Evolutionary conservation across 2,888 invertebrate genomes (phyloP).

Genomic region (Conistra vaccinii): DNA sequence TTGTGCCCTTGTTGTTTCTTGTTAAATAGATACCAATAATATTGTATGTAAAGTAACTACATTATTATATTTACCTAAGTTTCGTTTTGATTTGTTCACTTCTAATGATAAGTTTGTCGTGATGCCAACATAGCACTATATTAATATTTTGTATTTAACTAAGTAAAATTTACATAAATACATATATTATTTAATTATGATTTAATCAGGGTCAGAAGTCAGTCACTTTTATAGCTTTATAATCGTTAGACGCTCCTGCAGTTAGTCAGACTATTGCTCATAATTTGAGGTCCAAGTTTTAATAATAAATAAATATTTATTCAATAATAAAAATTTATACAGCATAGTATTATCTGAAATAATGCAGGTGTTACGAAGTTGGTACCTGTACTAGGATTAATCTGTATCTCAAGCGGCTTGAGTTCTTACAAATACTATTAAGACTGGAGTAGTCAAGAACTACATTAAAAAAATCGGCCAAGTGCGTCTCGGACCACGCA

Average conservation of each 20-base stretch:
- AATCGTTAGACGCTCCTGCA: neutral
- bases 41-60: neutral
- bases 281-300: neutral
- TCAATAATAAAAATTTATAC: neutral
- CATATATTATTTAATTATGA: slow-evolving; percentile 10
- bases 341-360: too few species aligned
- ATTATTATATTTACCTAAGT: neutral
- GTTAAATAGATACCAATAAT: neutral
- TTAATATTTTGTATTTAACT: slow-evolving; percentile 8
- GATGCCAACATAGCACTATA: neutral
- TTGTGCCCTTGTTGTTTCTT: neutral
- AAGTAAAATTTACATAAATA: neutral
- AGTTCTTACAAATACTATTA: too few species aligned
- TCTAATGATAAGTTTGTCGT: neutral
- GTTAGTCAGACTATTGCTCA: neutral
- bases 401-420: too few species aligned
- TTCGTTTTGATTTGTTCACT: neutral
- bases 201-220: slow-evolving; percentile 9
- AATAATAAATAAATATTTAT: neutral
- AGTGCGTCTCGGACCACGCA: too few species aligned
- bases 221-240: neutral
- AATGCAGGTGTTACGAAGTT: too few species aligned
- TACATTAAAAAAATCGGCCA: too few species aligned
- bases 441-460: too few species aligned
- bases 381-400: too few species aligned